phyloP scores from a whole-genome alignment of 2,113 vertebrate genomes.

The Stigmatopora nigra region DNA sequence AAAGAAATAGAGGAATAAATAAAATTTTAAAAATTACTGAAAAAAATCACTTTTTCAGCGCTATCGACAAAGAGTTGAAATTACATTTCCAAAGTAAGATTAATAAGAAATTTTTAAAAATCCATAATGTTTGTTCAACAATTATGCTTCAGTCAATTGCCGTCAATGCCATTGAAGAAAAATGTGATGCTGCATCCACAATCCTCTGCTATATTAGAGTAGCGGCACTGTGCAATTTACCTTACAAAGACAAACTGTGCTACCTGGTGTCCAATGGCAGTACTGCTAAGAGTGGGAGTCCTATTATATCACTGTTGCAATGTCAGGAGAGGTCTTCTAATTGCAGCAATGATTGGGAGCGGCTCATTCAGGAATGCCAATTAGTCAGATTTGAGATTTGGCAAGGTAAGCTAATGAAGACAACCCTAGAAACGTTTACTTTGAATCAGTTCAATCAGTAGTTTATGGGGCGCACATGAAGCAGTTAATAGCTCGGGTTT shows the following conservation, averaged over 20 bases:
- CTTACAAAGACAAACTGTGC: slow-evolving; percentile 28
- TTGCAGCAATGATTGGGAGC: slow-evolving; percentile 51
- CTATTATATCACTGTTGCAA: slow-evolving; percentile 8
- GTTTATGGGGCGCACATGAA: too few relatives aligned
- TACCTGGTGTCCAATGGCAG: slow-evolving; percentile 37
- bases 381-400: not conserved
- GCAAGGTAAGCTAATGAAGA: not conserved
- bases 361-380: slow-evolving; percentile 33
- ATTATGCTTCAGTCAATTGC: too few relatives aligned
- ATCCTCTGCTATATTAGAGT: not conserved
- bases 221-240: not conserved
- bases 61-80: too few relatives aligned
- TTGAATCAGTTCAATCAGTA: too few relatives aligned
- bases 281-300: slow-evolving; percentile 2
- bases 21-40: not conserved
- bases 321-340: slow-evolving; percentile 32
- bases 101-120: too few relatives aligned
- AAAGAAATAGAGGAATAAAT: not conserved
- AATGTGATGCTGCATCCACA: too few relatives aligned
- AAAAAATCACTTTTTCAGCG: not conserved
- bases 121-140: too few relatives aligned
- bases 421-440: too few relatives aligned
- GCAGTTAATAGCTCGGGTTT: too few relatives aligned
- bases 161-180: too few relatives aligned
- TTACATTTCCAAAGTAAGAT: too few relatives aligned